phyloP scores from a whole-genome alignment of 1,140 invertebrate species.

The Diorhabda carinulata region DNA sequence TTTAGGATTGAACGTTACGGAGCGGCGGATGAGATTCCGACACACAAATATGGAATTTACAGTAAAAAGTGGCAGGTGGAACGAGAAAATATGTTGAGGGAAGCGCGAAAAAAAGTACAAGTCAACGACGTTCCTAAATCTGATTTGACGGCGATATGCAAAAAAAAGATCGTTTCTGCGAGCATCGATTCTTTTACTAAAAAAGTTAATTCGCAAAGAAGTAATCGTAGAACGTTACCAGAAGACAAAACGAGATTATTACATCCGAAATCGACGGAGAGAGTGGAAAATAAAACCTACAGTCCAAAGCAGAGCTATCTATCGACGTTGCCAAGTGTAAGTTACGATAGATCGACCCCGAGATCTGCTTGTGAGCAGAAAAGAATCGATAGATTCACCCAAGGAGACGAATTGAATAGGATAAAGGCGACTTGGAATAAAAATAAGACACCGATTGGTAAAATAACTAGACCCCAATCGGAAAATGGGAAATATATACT shows the following conservation, averaged over 20 bases:
- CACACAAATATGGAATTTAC: conserved; percentile 51
- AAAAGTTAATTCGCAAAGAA: background rate
- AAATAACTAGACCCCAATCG: background rate
- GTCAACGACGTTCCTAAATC: conserved; percentile 12
- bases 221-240: background rate
- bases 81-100: conserved; percentile 33
- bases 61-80: conserved; percentile 41
- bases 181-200: conserved; percentile 7
- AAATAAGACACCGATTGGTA: background rate
- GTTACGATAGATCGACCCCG: too few species aligned
- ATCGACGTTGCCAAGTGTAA: too few species aligned
- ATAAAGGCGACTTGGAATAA: conserved; percentile 20
- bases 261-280: too few species aligned
- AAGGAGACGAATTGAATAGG: conserved; percentile 29
- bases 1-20: conserved; percentile 40
- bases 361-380: background rate
- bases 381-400: conserved; percentile 14
- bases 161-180: conserved; percentile 11
- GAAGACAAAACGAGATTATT: background rate
- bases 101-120: conserved; percentile 29
- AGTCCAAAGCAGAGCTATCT: too few species aligned
- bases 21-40: conserved; percentile 44
- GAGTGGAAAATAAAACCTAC: too few species aligned
- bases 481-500: background rate
- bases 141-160: conserved; percentile 13